Evolutionary conservation across 1,140 invertebrate species (phyloP), one percentile per base, ranked within the genome.

Genomic region (Branchinecta lynchi): DNA sequence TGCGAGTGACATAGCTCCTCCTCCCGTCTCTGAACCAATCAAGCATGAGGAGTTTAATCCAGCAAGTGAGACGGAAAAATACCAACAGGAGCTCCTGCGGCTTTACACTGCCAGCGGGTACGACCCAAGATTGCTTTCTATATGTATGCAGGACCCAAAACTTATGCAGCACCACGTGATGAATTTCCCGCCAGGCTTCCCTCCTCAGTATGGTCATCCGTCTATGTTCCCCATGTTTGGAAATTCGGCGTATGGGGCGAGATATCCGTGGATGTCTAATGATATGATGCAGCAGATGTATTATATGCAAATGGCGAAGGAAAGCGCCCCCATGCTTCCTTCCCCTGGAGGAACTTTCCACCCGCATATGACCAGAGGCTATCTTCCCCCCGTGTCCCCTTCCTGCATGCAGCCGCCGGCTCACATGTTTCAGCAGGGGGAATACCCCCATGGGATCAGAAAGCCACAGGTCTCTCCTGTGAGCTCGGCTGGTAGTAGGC

Each of bases 231-330:
- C 17, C 12, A 20, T 12, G 51, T 60, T 60, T 60, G 12, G 12
- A 12, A 60, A 60, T 60, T 12, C 51, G 12, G 12, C 51, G 17
- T 60, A 15, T 6, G 51, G 51, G 17, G 51, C 12, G 17, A 60
- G 51, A 60, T 60, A 60, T 60, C 51, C 51, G 1, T 60, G 51
- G 51, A 20, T 60, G 17, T 15, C 12, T 20, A 12, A 12, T 12
- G 51, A 60, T 60, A 60, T 60, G 51, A 60, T 60, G 51, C 51
- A 60, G 6, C 51, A 60, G 17, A 60, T 60, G 51, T 60, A 60
- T 60, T 60, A 60, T 20, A 12, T 60, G 51, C 51, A 60, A 60
- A 60, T 60, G 51, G 51, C 51, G 2, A 60, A 60, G 17, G 51
- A 60, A 6, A 60, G 51, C 12, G 51, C 51, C 17, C 17, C 51